Evolutionary conservation across 2,113 vertebrate species (phyloP), one percentile per base, ranked within the genome.

Genomic region (Dinomys branickii): DNA sequence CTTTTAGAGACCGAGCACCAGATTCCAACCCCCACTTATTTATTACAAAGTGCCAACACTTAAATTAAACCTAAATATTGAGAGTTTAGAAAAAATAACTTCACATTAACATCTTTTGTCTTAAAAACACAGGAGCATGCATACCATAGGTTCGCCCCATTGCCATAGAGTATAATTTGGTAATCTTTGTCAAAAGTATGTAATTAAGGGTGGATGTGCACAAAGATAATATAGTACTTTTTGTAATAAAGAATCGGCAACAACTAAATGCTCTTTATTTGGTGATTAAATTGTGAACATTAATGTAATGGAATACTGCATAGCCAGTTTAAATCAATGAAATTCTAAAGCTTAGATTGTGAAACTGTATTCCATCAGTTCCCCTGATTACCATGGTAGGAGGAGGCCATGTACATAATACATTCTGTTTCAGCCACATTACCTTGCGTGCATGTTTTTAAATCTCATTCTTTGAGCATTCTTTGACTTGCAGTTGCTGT

Each of bases 341-440:
- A 59, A 9, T 77, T 94, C 92, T 95, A n/a, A 52, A 84, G 59
- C 30, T 93, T 75, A 80, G 24, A 73, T 91, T 56, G 28, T 75
- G 89, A 77, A 85, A n/a, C n/a, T 89, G 13, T 89, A 44, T 85
- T 93, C 3, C 38, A 56, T 63, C 85, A 86, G 24, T 63, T 71
- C 20, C 26, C 35, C 86, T 71, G 22, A 67, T 94, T 90, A 95
- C 67, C 78, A 59, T 80, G 50, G 54, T 61, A 80, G 44, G 24
- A 12, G 28, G 52, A 24, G 3, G 35, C 14, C 1, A 1, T 69
- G 8, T 4, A 81, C 2, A 58, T 83, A 12, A 12, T 61, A n/a
- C 8, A 12, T 88, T 91, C 65, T 95, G 12, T 26, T 83, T 95
- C 71, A 85, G 16, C 22, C 67, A 87, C 14, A 87, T 22, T 28